Evolutionary conservation across 37 sponge, comb jelly and placozoan genomes (phyloP), one percentile per base, ranked within the genome.

Genomic region (Lycopodina hypogea): DNA sequence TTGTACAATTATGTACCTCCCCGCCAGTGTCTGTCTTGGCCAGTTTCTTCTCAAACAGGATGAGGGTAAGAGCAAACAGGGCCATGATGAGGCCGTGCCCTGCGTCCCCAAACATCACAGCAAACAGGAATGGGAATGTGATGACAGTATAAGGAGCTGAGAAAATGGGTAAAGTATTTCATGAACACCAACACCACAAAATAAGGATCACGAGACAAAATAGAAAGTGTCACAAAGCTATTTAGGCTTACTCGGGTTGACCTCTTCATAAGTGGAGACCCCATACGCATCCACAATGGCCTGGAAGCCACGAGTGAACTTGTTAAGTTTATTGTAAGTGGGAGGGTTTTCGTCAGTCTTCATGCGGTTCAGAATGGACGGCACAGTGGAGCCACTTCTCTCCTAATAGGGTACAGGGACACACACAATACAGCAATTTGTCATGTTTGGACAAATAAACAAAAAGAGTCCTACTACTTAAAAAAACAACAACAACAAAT

Each of bases 41-140:
- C 38, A 97, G 80, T 34, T 69, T 77, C 76, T 91, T 93, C 82
- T 99, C 99, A 77, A 88, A 90, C 34, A 94, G 3, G 61, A 99
- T 93, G 68, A 99, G 77, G 35, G 68, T 57, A 32, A 94, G 57
- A 24, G 96, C 96, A 83, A 91, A 90, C 19, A 92, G 60, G 29
- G 82, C 77, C 97, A 99, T 96, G 67, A 99, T 79, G 21, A 93
- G 51, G 0, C 99, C 99, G 74, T 99, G 99, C 26, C 97, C 99
- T 36, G 87, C 86, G 75, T 99, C 99, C 72, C 99, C 99, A 85
- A 99, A 99, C 99, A 99, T 99, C 71, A 99, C 93, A 73, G 92
- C 99, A 85, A 99, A 99, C 75, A 99, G 85, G 83, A 99, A 99
- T 9, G 99, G 99, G 74, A 99, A 99, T 0, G 99, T 94, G 70